Conservation (phyloP, 2,113 vertebrate genomes). For the Poeciliopsis retropinna region DNA sequence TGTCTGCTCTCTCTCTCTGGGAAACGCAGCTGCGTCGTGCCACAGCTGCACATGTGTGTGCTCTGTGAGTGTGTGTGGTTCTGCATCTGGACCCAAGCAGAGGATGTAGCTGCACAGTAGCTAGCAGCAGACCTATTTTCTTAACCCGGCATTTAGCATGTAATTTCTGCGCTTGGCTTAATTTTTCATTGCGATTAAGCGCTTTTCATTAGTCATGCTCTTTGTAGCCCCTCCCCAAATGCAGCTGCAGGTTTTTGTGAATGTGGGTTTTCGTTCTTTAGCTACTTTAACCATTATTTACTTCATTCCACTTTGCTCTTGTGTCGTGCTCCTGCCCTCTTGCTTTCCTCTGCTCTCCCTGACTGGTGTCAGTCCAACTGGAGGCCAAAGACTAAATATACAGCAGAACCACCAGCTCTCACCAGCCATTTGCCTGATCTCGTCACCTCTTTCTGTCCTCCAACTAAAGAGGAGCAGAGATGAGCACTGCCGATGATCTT, state of each 20-base stretch:
- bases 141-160: slow-evolving; percentile 55
- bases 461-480: slow-evolving; percentile 61
- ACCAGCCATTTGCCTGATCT: slow-evolving; percentile 33
- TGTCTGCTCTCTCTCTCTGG: slow-evolving; percentile 62
- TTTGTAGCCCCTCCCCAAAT: slow-evolving; percentile 20
- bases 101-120: slow-evolving; percentile 60
- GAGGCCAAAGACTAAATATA: slow-evolving; percentile 74
- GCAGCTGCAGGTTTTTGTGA: slow-evolving; percentile 5
- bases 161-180: slow-evolving; percentile 39
- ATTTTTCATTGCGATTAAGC: slow-evolving; percentile 44
- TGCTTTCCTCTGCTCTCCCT: slow-evolving; percentile 12
- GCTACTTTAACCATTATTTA: slow-evolving; percentile 5
- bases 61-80: slow-evolving; percentile 25
- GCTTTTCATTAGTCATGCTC: slow-evolving; percentile 37
- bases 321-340: neutral
- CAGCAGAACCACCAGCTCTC: slow-evolving; percentile 23
- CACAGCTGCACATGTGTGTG: slow-evolving; percentile 58
- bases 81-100: slow-evolving; percentile 68
- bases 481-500: slow-evolving; percentile 52
- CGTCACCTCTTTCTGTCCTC: slow-evolving; percentile 42
- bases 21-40: slow-evolving; percentile 70
- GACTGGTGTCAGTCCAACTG: slow-evolving; percentile 58
- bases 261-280: slow-evolving; percentile 17
- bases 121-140: slow-evolving; percentile 52
- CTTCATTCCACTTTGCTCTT: slow-evolving; percentile 12